Conservation (phyloP, 2,113 vertebrate genomes). For the Tetrao urogallus region DNA sequence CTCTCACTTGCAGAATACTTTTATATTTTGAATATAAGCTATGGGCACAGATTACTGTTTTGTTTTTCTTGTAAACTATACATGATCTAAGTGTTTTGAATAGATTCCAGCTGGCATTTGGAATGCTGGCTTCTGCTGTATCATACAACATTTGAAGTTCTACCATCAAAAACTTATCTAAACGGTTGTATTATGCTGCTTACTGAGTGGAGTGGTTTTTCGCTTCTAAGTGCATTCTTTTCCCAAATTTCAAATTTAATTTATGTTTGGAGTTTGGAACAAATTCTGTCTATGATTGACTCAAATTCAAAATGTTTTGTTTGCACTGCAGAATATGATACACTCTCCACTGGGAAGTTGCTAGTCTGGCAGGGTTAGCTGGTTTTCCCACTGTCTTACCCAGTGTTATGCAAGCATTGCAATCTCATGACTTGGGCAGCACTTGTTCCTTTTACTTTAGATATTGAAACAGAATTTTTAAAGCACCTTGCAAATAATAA, state of each 20-base stretch:
- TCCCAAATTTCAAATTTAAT: constrained; percentile 17
- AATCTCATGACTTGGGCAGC: background rate
- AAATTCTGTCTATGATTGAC: background rate
- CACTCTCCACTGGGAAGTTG: constrained; percentile 8
- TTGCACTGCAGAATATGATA: constrained; percentile 47
- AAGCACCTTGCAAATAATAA: background rate
- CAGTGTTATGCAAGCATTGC: constrained; percentile 38
- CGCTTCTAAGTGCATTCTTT: background rate
- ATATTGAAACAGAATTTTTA: background rate
- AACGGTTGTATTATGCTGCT: background rate
- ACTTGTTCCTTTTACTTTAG: constrained; percentile 22
- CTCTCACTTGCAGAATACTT: background rate
- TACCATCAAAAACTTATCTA: background rate
- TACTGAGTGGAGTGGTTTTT: background rate
- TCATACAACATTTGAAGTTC: background rate
- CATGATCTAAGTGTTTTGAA: background rate
- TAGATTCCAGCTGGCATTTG: background rate
- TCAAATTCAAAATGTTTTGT: constrained; percentile 39
- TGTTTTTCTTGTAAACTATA: background rate
- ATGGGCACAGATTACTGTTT: background rate
- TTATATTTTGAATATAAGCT: background rate
- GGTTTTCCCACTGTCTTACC: constrained; percentile 40
- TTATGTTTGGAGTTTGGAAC: constrained; percentile 30
- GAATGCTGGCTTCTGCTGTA: background rate
- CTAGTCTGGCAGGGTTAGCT: background rate